phyloP scores from a whole-genome alignment of 2,113 vertebrate species.

The Gasterosteus nipponicus region DNA sequence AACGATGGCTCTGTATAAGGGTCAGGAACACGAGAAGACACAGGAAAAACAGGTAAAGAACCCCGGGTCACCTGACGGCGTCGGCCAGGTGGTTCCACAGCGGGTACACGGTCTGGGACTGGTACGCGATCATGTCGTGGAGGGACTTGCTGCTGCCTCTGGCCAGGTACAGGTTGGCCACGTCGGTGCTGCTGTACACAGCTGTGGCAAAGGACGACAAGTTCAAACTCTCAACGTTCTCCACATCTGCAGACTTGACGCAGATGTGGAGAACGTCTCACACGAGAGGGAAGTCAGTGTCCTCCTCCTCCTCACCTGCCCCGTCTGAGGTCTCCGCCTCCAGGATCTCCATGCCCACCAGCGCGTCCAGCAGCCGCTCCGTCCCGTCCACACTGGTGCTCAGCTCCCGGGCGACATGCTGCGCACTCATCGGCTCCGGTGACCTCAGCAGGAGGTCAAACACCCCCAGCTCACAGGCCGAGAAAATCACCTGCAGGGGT shows the following conservation, averaged over 20 bases:
- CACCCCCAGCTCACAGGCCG: constrained; percentile 81
- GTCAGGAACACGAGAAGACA: too few species aligned
- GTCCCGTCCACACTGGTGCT: constrained; percentile 71
- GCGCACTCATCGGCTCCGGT: constrained; percentile 69
- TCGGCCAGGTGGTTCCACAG: constrained; percentile 81
- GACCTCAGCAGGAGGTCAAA: constrained; percentile 79
- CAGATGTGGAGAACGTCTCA: too few species aligned
- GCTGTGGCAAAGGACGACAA: constrained; percentile 48
- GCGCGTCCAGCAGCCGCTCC: constrained; percentile 78
- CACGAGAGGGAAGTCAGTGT: background rate
- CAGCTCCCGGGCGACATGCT: constrained; percentile 62
- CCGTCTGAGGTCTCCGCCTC: constrained; percentile 72
- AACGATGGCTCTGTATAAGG: too few species aligned
- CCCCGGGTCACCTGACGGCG: constrained; percentile 74
- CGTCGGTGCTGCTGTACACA: constrained; percentile 78
- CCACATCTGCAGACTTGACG: background rate
- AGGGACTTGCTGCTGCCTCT: constrained; percentile 79
- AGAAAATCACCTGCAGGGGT: constrained; percentile 76
- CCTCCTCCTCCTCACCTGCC: constrained; percentile 61
- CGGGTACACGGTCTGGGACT: constrained; percentile 80
- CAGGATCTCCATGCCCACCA: constrained; percentile 81
- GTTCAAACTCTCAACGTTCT: background rate
- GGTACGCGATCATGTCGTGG: constrained; percentile 76
- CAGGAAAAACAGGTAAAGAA: background rate
- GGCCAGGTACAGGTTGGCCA: constrained; percentile 79